Percentiles rank a stretch among this genome's conserved stretches.
These are phyloP conservation scores for Acyrthosiphon pisum DNA, from an alignment of 1,140 invertebrate genomes.

Conservation along the genomic window DNA sequence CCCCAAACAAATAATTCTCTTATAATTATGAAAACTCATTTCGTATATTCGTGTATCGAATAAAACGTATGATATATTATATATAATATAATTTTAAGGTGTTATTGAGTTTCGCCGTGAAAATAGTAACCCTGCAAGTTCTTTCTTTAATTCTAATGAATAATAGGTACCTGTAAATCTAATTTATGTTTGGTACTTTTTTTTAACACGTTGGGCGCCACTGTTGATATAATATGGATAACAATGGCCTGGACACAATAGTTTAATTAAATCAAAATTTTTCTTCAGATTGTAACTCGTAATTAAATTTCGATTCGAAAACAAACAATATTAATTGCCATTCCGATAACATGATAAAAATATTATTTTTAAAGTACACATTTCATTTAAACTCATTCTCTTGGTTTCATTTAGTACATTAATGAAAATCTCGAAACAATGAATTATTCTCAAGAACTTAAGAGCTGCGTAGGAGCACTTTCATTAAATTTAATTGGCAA, in stretches of 20 bases:
- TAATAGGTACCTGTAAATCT: not conserved
- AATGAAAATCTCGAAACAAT: not conserved
- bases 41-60: not conserved
- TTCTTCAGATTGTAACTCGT: not conserved
- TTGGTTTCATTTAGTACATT: not conserved
- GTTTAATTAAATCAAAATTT: not conserved
- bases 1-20: not conserved
- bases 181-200: not conserved
- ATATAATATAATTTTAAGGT: not conserved
- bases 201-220: not conserved
- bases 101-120: not conserved
- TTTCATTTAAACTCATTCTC: not conserved
- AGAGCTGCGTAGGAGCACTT: not conserved
- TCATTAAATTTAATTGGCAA: not conserved
- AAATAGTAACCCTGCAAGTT: not conserved
- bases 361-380: slow-evolving; percentile 4
- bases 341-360: not conserved
- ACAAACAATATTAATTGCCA: not conserved
- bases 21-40: not conserved
- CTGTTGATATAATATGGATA: not conserved
- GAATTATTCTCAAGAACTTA: not conserved
- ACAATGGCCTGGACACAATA: not conserved
- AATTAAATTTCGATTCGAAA: not conserved
- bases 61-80: not conserved
- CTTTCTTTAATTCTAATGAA: not conserved